Base-by-base conservation (phyloP, 30 jellyfish, hydroid and myxozoan genomes). In the Cassiopea xamachana region DNA sequence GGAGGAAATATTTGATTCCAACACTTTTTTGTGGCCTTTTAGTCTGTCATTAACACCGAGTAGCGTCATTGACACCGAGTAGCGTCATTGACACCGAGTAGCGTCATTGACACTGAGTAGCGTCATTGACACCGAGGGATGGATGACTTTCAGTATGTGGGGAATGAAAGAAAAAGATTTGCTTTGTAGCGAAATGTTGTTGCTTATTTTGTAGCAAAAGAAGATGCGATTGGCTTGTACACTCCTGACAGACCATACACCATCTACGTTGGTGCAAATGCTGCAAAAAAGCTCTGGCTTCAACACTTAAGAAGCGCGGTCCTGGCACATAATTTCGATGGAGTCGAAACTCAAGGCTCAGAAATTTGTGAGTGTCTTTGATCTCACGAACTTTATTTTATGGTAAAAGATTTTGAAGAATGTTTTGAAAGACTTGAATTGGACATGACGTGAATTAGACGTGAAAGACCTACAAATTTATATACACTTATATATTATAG, bases 241-340 rank as follows among this genome's bases (percentile, higher is more conserved):
- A 95, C 98, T 13, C 99, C 99, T 3, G 99, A 92, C 81, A 82
- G 99, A 50, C 97, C 99, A 1, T 95, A 95, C 77, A 95, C 98
- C 27, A 87, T 95, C 69, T 95, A 95, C 64, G 99, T 95, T 61
- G 97, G 98, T 9, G 68, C 92, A 1, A 81, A 27, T 48, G 97
- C 94, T 1, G 99, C 90, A 39, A 95, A 95, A 87, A 91, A 88
- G 78, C 83, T 95, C 9, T 95, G 99, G 99, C 81, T 89, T 73
- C 91, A 81, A 71, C 86, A 87, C 39, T 48, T 95, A 44, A 79
- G 55, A 48, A 87, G 87, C n/a, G 97, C 99, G 15, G 91, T 95
- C 49, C 49, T 48, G 1, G 82, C 87, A 13, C 91, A 87, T 61
- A 72, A 87, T n/a, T 91, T 59, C 60, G 99, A 93, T 13, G 59